Conservation (phyloP, 2,797 vertebrate genomes). For the Eulemur albifrons region DNA sequence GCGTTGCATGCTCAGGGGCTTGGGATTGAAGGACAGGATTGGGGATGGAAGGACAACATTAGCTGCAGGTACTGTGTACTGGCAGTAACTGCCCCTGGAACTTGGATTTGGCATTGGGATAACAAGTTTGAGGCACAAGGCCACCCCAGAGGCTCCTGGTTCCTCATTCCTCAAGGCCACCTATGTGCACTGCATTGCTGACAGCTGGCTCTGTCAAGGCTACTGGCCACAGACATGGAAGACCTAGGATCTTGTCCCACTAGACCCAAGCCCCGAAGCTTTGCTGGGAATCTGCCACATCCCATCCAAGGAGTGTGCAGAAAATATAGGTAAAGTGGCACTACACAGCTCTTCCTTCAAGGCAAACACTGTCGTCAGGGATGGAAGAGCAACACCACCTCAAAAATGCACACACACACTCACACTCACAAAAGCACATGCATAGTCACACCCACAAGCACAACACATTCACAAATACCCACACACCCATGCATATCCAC, state of each 20-base stretch:
- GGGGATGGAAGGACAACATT: background rate
- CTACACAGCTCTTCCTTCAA: background rate
- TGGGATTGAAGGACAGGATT: background rate
- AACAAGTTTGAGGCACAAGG: background rate
- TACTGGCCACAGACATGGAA: background rate
- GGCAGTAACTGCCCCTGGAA: background rate
- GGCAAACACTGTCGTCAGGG: background rate
- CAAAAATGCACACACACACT: background rate
- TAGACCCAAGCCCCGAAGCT: background rate
- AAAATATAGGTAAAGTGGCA: background rate
- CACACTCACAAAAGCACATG: background rate
- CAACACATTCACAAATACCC: background rate
- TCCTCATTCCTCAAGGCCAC: background rate
- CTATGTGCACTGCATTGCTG: background rate
- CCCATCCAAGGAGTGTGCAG: background rate
- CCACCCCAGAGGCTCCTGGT: background rate
- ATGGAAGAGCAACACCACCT: background rate
- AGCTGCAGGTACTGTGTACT: background rate
- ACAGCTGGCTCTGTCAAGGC: constrained; percentile 21
- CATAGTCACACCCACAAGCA: background rate
- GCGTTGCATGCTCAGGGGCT: background rate
- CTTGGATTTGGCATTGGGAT: background rate
- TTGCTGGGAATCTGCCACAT: background rate
- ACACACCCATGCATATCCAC: background rate
- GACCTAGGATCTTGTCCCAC: background rate